These are phyloP conservation scores for Aix galericulata DNA, from an alignment of 2,113 vertebrate genomes.

Conservation along the genomic window DNA sequence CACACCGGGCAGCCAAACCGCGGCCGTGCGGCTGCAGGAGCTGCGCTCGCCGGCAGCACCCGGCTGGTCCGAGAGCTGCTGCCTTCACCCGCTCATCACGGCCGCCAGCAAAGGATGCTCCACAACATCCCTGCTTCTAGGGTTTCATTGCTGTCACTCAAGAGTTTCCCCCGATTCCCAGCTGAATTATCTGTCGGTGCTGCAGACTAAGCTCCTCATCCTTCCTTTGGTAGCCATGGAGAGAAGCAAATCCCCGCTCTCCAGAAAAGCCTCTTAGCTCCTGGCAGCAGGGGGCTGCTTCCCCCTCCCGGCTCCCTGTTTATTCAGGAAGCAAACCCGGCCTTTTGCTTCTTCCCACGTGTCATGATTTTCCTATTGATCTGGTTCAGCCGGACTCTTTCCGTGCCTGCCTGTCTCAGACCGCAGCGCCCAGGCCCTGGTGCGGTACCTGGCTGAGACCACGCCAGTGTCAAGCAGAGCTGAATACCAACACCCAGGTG, in stretches of 20 bases:
- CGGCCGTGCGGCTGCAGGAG: rapidly evolving
- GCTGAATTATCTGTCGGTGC: rapidly evolving
- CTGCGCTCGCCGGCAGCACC: not conserved
- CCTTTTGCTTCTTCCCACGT: rapidly evolving
- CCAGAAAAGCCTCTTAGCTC: not conserved
- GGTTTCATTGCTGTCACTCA: not conserved
- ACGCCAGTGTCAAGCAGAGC: rapidly evolving
- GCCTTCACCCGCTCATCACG: not conserved
- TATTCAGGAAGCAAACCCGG: not conserved
- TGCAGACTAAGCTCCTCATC: not conserved
- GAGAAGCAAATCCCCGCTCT: not conserved
- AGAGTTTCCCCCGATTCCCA: not conserved
- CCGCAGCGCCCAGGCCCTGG: not conserved
- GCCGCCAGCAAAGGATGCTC: not conserved
- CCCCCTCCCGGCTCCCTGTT: not conserved
- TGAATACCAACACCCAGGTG: rapidly evolving
- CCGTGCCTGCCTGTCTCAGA: not conserved
- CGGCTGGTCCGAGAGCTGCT: not conserved
- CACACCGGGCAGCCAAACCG: not conserved
- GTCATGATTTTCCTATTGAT: not conserved
- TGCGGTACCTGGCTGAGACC: not conserved
- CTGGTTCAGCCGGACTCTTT: not conserved
- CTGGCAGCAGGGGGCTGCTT: rapidly evolving
- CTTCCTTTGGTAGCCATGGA: not conserved
- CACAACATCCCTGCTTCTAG: not conserved